Conservation (phyloP, 2,113 vertebrate species). For the Cebus imitator region DNA sequence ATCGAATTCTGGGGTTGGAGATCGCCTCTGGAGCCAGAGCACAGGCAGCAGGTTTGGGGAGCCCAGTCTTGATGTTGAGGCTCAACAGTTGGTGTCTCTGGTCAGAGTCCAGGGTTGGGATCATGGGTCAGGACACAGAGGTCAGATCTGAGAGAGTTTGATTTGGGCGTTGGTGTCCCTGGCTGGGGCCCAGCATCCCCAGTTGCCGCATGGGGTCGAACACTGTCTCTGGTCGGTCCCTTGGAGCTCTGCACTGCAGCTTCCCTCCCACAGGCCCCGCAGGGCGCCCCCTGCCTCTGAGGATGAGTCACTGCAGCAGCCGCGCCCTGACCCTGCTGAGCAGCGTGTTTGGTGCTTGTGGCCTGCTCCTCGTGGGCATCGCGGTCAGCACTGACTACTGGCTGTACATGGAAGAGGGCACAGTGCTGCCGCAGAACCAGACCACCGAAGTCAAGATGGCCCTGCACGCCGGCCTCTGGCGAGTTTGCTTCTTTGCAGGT, state of each 20-base stretch:
- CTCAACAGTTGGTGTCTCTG: background rate
- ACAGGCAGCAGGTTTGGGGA: background rate
- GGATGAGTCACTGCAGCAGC: conserved; percentile 95
- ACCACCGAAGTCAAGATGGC: conserved; percentile 96
- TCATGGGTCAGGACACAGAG: background rate
- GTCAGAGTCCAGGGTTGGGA: background rate
- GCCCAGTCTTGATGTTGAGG: background rate
- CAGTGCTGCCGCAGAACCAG: conserved; percentile 94
- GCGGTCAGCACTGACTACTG: conserved; percentile 96
- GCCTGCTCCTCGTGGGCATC: conserved; percentile 93
- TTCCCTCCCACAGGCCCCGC: conserved; percentile 77
- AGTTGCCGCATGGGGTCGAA: background rate
- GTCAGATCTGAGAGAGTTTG: background rate
- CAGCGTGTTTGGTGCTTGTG: conserved; percentile 94
- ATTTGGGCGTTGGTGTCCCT: background rate
- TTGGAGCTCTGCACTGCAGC: background rate
- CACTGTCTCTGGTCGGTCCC: background rate
- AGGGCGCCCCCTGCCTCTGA: conserved; percentile 77
- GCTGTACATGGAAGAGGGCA: conserved; percentile 95
- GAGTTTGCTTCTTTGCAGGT: conserved; percentile 96
- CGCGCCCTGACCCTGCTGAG: conserved; percentile 94
- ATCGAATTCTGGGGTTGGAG: background rate
- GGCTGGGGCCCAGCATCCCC: background rate
- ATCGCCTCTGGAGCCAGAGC: background rate
- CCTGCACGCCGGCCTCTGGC: conserved; percentile 94